Evolutionary conservation across 2,113 vertebrate genomes (phyloP).

Genomic region (Nerophis ophidion): DNA sequence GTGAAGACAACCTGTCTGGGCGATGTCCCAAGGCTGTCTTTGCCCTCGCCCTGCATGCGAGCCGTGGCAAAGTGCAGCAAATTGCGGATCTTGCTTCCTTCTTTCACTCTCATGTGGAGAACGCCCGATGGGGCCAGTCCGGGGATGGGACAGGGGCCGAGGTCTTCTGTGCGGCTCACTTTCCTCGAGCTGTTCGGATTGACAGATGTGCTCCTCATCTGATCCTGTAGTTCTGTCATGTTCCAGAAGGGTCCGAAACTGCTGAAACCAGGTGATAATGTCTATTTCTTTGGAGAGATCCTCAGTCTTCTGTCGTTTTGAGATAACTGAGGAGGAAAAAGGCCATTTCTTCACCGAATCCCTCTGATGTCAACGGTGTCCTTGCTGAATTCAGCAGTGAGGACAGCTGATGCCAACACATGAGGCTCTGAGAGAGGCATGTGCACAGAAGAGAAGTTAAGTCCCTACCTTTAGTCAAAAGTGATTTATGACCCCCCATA

Average conservation of each 20-base stretch:
- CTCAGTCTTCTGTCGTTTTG: conserved; percentile 11
- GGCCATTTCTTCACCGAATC: conserved; percentile 46
- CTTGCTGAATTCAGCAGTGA: conserved; percentile 50
- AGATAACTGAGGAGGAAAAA: conserved; percentile 34
- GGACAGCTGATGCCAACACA: conserved; percentile 62
- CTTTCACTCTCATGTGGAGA: conserved; percentile 88
- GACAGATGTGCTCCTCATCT: conserved; percentile 17
- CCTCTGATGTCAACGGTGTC: conserved; percentile 39
- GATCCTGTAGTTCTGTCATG: conserved; percentile 20
- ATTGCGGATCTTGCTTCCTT: conserved; percentile 90
- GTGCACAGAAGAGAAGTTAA: no score
- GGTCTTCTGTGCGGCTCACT: conserved; percentile 75
- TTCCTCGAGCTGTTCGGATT: conserved; percentile 78
- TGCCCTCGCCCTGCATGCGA: conserved; percentile 69
- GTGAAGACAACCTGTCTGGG: conserved; percentile 82
- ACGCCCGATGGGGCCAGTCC: conserved; percentile 66
- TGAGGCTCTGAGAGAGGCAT: conserved; percentile 57
- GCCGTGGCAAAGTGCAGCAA: conserved; percentile 82
- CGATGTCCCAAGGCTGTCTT: conserved; percentile 41
- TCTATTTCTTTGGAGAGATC: conserved; percentile 12
- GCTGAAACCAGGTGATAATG: conserved; percentile 3
- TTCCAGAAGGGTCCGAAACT: conserved; percentile 1
- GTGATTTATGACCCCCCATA: no score
- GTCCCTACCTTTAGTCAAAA: no score
- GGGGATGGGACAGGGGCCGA: conserved; percentile 69